These are phyloP conservation scores for Sciurus carolinensis DNA, from an alignment of 2,797 vertebrate genomes.

Conservation along the genomic window DNA sequence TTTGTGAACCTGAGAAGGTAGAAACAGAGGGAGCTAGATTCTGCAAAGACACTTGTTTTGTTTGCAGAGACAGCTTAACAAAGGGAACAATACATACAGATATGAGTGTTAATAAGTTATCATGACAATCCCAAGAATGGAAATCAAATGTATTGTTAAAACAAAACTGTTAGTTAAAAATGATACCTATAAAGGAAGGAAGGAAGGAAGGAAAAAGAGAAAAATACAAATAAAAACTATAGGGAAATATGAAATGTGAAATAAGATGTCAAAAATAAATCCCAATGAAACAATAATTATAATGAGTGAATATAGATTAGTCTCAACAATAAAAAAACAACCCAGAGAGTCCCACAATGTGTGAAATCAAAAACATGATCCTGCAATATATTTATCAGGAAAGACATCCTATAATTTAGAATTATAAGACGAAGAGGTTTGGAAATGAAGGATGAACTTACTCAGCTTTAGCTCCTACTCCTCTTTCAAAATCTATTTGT, in stretches of 20 bases:
- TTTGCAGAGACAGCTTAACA: not conserved
- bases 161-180: not conserved
- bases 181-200: not conserved
- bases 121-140: not conserved
- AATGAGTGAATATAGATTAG: not conserved
- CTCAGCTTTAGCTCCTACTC: not conserved
- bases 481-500: constrained; percentile 17
- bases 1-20: no score
- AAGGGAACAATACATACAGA: not conserved
- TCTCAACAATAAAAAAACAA: not conserved
- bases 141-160: not conserved
- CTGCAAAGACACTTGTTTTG: not conserved
- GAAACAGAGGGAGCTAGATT: not conserved
- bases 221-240: not conserved
- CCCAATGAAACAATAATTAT: not conserved
- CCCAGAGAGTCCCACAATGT: not conserved
- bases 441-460: not conserved
- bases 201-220: not conserved
- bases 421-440: not conserved
- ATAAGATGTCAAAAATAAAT: not conserved
- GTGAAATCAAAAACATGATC: not conserved
- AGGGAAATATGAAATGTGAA: not conserved
- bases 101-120: not conserved
- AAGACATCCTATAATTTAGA: not conserved
- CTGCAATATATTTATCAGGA: not conserved